These are phyloP conservation scores for Triops longicaudatus DNA, from an alignment of 1,140 invertebrate genomes.

Conservation along the genomic window DNA sequence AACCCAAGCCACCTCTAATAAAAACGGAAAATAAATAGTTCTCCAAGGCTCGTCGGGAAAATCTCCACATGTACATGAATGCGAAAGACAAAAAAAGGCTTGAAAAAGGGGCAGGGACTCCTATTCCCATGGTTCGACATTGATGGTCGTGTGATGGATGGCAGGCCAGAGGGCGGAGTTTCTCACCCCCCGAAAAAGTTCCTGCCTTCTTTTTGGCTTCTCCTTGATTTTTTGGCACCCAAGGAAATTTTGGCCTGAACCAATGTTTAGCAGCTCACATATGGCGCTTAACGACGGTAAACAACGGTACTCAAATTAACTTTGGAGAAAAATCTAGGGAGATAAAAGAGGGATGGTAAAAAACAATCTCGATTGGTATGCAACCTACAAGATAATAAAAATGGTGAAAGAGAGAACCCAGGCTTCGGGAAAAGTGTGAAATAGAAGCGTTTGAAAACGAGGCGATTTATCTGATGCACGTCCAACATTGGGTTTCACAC, in stretches of 20 bases:
- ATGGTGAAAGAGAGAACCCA: neutral
- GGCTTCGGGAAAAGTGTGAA: neutral
- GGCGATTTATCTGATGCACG: slow-evolving; percentile 1
- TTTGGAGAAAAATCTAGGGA: neutral
- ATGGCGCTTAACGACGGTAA: neutral
- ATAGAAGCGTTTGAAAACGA: no score
- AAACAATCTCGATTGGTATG: slow-evolving; percentile 9
- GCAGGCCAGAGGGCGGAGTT: neutral
- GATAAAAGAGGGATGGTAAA: neutral
- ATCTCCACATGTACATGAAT: neutral
- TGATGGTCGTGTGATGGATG: slow-evolving; percentile 1
- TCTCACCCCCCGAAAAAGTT: neutral
- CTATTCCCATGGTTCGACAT: neutral
- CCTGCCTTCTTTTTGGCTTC: neutral
- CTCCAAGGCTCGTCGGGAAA: no score
- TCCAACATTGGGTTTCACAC: neutral
- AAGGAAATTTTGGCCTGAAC: neutral
- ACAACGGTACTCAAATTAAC: neutral
- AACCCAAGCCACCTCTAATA: no score
- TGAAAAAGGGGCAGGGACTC: neutral
- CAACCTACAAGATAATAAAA: neutral
- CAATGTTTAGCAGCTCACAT: neutral
- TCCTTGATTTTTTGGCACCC: neutral
- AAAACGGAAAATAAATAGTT: no score
- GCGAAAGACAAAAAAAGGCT: neutral